Percentiles rank a stretch among this genome's conserved stretches.
Evolutionary conservation across 2,113 vertebrate genomes (phyloP).

Genomic region (Typhlomys cinereus): DNA sequence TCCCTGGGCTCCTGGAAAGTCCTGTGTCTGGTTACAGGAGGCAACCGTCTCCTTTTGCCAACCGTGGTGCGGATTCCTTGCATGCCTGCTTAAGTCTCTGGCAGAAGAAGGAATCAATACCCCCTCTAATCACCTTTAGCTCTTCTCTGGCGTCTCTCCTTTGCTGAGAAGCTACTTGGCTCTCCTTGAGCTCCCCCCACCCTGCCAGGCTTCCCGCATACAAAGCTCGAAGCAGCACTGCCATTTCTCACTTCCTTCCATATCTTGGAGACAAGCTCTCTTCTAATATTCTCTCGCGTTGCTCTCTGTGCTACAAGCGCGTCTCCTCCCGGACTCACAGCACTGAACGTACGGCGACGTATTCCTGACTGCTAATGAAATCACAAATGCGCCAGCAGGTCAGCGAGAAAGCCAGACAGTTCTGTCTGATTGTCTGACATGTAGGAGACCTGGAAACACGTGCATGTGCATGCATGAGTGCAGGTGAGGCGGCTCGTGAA

Average conservation of each 20-base stretch:
- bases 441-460: conserved; percentile 7
- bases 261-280: conserved; percentile 68
- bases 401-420: conserved; percentile 65
- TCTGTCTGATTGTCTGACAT: conserved; percentile 37
- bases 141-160: conserved; percentile 57
- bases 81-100: conserved; percentile 84
- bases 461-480: not conserved
- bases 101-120: conserved; percentile 84
- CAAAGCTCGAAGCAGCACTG: conserved; percentile 59
- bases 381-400: conserved; percentile 69
- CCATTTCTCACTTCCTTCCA: conserved; percentile 71
- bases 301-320: conserved; percentile 48
- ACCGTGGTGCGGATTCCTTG: conserved; percentile 86
- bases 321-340: conserved; percentile 54
- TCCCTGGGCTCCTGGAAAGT: conserved; percentile 85
- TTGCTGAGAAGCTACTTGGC: conserved; percentile 64
- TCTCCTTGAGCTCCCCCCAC: not conserved
- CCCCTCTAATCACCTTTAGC: conserved; percentile 77
- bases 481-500: not conserved
- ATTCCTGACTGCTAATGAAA: conserved; percentile 77
- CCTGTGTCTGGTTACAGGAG: conserved; percentile 86
- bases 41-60: conserved; percentile 86
- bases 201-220: conserved; percentile 65
- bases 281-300: conserved; percentile 71
- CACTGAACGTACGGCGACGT: conserved; percentile 53